Conservation (phyloP, 1,140 invertebrate genomes). For the Drosophila pallidifrons region DNA sequence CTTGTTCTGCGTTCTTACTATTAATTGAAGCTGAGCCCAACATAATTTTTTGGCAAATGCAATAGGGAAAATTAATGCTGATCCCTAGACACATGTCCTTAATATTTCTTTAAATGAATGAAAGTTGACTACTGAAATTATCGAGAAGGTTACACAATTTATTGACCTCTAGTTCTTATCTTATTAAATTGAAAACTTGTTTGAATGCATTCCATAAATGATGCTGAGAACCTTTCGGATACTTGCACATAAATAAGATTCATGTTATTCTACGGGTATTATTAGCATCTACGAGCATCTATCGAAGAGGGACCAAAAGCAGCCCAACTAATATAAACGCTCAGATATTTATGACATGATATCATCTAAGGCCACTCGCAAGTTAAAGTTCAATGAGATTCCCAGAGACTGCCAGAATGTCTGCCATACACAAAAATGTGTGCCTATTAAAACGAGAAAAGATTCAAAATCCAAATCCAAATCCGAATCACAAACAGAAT, state of each 20-base stretch:
- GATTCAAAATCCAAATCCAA: slow-evolving; percentile 19
- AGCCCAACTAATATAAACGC: slow-evolving; percentile 58
- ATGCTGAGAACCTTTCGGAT: slow-evolving; percentile 19
- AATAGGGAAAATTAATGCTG: slow-evolving; percentile 1
- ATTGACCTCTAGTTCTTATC: slow-evolving; percentile 13
- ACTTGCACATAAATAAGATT: slow-evolving; percentile 33
- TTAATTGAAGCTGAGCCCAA: slow-evolving; percentile 59
- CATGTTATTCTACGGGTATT: slow-evolving; percentile 40
- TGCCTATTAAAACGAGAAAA: slow-evolving; percentile 54
- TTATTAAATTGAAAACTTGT: slow-evolving; percentile 23
- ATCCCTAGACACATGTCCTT: slow-evolving; percentile 2
- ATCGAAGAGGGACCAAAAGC: slow-evolving; percentile 27
- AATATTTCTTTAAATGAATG: background rate
- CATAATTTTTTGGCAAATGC: background rate
- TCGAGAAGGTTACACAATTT: slow-evolving; percentile 11
- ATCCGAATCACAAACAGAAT: slow-evolving; percentile 23
- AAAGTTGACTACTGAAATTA: slow-evolving; percentile 11
- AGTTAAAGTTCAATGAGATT: slow-evolving; percentile 39
- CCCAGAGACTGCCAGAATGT: slow-evolving; percentile 73
- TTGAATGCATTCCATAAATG: slow-evolving; percentile 29
- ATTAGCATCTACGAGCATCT: slow-evolving; percentile 34
- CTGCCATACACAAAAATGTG: slow-evolving; percentile 54
- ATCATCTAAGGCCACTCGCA: slow-evolving; percentile 69
- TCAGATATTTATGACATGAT: slow-evolving; percentile 79
- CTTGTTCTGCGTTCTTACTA: slow-evolving; percentile 43